phyloP scores from a whole-genome alignment of 2,113 vertebrate species.

The Onychostoma macrolepis region DNA sequence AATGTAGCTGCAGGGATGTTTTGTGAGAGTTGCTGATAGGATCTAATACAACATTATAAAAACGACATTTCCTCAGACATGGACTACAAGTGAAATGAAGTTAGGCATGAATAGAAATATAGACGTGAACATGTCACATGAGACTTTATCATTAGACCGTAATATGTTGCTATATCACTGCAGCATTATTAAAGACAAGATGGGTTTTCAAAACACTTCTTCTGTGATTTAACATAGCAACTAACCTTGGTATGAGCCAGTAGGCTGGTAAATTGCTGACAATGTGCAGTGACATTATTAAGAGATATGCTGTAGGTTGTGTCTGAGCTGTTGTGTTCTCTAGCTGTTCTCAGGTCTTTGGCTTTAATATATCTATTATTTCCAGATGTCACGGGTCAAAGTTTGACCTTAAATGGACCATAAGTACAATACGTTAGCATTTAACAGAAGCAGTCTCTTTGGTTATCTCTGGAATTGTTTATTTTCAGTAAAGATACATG shows the following conservation, averaged over 20 bases:
- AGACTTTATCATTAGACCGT: neutral
- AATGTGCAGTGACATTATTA: neutral
- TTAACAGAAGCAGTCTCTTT: neutral
- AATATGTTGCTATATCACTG: neutral
- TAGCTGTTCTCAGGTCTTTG: neutral
- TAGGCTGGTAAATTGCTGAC: neutral
- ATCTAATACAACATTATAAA: neutral
- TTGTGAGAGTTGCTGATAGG: neutral
- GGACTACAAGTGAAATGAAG: constrained; percentile 1
- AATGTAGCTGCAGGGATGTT: constrained; percentile 4
- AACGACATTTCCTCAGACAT: neutral
- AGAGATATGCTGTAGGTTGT: neutral
- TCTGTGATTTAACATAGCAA: neutral
- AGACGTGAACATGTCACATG: neutral
- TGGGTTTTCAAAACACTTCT: neutral
- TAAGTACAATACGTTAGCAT: neutral
- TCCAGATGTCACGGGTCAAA: neutral
- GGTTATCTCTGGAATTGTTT: neutral
- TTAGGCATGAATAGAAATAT: neutral
- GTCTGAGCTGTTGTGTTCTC: neutral
- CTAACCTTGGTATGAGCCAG: neutral
- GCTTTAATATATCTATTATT: neutral
- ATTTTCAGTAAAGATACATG: neutral
- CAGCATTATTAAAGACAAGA: neutral
- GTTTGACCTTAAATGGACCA: neutral